A percentile compares a stretch with the other conserved stretches of the same genome.
phyloP scores from a whole-genome alignment of 2,113 vertebrate species.

The Scalopus aquaticus region DNA sequence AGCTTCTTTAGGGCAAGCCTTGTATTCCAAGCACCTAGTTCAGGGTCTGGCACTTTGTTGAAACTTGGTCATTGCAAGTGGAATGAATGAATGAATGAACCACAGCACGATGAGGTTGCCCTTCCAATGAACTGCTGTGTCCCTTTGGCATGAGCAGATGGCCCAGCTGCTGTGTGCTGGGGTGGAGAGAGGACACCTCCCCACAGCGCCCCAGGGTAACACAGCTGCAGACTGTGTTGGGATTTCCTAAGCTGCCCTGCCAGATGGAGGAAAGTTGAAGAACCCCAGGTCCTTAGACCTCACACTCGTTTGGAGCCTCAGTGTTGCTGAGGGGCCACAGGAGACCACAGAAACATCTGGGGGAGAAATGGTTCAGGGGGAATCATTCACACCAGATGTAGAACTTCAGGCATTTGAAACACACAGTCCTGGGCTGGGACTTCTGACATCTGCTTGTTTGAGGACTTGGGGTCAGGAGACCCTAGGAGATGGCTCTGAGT shows the following conservation, averaged over 20 bases:
- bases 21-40: background rate
- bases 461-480: background rate
- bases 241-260: background rate
- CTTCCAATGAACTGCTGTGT: slow-evolving; percentile 49
- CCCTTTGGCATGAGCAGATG: slow-evolving; percentile 55
- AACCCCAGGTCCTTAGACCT: background rate
- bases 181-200: slow-evolving; percentile 7
- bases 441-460: slow-evolving; percentile 22
- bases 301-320: background rate
- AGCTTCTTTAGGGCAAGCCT: background rate
- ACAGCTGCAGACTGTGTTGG: background rate
- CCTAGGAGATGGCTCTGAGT: background rate
- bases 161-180: slow-evolving; percentile 33
- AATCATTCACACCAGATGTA: background rate
- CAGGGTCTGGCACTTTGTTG: background rate
- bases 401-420: background rate
- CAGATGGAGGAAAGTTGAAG: slow-evolving; percentile 50
- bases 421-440: background rate
- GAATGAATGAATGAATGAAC: slow-evolving; percentile 26
- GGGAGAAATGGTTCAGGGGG: background rate
- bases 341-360: background rate
- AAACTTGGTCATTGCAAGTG: background rate
- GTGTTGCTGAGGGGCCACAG: background rate
- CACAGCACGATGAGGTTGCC: background rate
- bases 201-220: background rate